phyloP scores from a whole-genome alignment of 1,140 invertebrate species.

The Phocides pigmalion region DNA sequence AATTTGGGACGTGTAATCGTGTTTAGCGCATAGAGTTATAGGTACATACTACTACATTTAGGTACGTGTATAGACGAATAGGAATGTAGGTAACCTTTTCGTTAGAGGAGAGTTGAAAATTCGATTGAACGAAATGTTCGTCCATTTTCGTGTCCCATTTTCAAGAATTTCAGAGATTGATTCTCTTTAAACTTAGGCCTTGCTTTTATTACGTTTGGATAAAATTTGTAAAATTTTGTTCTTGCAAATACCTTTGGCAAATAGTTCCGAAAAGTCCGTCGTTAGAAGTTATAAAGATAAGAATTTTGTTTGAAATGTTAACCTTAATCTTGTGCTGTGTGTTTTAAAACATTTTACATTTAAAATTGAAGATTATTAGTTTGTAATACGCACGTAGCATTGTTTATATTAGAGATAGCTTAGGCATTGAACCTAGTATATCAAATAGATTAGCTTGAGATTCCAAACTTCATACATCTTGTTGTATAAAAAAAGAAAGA shows the following conservation, averaged over 20 bases:
- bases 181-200: background rate
- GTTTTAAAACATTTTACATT: background rate
- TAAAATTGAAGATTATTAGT: no score
- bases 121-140: conserved; percentile 8
- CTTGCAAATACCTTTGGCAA: background rate
- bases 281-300: background rate
- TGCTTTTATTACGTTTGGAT: conserved; percentile 1
- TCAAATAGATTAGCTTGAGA: no score
- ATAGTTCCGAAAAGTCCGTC: background rate
- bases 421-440: no score
- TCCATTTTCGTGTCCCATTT: conserved; percentile 5
- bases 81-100: background rate
- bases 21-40: no score
- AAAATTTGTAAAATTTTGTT: conserved; percentile 6
- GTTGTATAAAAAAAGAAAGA: no score
- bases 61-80: background rate
- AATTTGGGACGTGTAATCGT: no score
- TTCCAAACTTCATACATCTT: no score
- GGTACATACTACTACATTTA: no score
- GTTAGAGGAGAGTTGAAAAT: conserved; percentile 11
- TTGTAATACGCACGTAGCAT: no score
- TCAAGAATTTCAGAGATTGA: background rate
- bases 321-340: background rate
- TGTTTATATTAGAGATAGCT: no score
- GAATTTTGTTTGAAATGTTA: background rate